phyloP scores from a whole-genome alignment of 2,888 invertebrate species.

The Apoda limacodes region DNA sequence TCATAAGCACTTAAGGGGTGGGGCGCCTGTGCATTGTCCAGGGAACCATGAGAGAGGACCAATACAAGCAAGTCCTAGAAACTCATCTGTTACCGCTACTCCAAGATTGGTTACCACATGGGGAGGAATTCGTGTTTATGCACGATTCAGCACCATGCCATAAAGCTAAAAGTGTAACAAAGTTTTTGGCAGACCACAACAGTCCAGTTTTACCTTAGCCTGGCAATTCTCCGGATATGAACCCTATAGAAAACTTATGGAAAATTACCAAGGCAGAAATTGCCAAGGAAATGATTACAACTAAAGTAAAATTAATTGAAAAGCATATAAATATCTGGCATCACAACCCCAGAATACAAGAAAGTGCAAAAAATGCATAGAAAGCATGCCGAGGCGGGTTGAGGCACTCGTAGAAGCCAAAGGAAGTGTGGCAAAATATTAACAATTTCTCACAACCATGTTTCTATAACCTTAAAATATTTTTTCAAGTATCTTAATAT shows the following conservation, averaged over 20 bases:
- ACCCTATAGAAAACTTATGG: slow-evolving; percentile 2
- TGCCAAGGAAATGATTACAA: no score
- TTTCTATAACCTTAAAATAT: no score
- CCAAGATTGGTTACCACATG: slow-evolving; percentile 1
- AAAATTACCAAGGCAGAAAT: neutral
- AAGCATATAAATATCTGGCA: neutral
- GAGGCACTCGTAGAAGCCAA: slow-evolving; percentile 1
- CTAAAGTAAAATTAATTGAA: slow-evolving; percentile 1
- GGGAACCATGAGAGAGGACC: slow-evolving; percentile 8
- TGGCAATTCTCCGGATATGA: slow-evolving; percentile 5
- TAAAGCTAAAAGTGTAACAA: neutral
- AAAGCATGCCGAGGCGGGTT: neutral
- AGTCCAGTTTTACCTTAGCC: slow-evolving; percentile 1
- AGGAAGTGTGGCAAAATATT: neutral
- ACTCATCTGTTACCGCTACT: slow-evolving; percentile 1
- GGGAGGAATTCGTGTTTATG: slow-evolving; percentile 1
- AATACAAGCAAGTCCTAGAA: slow-evolving; percentile 5
- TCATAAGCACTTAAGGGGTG: slow-evolving; percentile 2
- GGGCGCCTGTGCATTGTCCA: slow-evolving; percentile 6
- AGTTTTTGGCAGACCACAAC: slow-evolving; percentile 1
- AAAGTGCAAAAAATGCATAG: neutral
- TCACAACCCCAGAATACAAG: slow-evolving; percentile 1
- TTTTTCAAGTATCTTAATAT: no score
- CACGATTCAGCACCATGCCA: slow-evolving; percentile 1
- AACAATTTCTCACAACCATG: no score